Percentiles rank a stretch among this genome's conserved stretches.
phyloP scores from a whole-genome alignment of 2,113 vertebrate species.

The Lepisosteus oculatus region DNA sequence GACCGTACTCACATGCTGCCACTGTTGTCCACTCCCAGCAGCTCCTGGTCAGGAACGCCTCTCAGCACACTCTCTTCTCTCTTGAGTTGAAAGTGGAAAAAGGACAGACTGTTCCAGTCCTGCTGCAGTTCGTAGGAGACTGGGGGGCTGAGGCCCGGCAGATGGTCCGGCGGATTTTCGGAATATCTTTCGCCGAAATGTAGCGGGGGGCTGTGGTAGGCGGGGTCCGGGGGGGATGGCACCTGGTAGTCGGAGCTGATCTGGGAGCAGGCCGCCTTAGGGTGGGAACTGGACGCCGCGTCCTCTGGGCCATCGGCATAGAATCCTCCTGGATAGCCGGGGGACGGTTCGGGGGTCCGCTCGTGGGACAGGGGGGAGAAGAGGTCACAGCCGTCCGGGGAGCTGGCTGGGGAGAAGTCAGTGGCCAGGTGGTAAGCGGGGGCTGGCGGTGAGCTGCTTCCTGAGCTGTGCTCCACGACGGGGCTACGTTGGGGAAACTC shows the following conservation, averaged over 20 bases:
- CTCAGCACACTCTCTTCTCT: conserved; percentile 59
- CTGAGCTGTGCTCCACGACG: not conserved
- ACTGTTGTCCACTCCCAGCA: conserved; percentile 55
- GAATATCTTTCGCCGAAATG: not conserved
- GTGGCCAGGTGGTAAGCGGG: conserved; percentile 3
- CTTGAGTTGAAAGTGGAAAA: conserved; percentile 73
- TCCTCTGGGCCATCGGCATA: conserved; percentile 42
- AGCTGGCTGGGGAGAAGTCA: not conserved
- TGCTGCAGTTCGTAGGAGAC: conserved; percentile 8
- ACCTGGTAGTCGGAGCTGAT: conserved; percentile 20
- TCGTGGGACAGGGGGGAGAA: conserved; percentile 6
- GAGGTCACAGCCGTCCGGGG: not conserved
- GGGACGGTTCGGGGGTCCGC: not conserved
- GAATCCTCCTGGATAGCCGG: conserved; percentile 21
- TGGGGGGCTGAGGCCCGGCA: not conserved
- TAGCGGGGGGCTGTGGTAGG: conserved; percentile 16
- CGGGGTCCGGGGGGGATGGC: conserved; percentile 26
- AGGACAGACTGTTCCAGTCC: conserved; percentile 46
- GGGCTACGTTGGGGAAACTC: not conserved
- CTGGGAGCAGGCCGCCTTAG: conserved; percentile 27
- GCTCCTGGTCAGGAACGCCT: conserved; percentile 40
- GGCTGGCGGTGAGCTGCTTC: not conserved
- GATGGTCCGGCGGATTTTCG: not conserved
- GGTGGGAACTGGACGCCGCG: conserved; percentile 40
- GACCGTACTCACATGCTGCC: conserved; percentile 61